Evolutionary conservation across 2,888 invertebrate species (phyloP).

Genomic region (Ligdia adustata): DNA sequence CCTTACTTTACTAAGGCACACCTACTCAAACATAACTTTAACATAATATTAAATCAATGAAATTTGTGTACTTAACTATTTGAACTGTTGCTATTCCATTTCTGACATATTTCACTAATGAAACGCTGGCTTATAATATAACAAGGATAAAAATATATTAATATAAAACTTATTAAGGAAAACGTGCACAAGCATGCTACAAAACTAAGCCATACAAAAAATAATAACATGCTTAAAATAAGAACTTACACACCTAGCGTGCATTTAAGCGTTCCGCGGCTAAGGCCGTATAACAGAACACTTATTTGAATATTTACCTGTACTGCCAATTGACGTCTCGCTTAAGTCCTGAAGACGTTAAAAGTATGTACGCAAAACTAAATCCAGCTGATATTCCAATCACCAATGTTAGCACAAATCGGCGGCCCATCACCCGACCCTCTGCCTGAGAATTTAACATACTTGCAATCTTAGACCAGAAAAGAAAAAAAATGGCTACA

Average conservation of each 20-base stretch:
- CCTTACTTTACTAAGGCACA: too few relatives aligned
- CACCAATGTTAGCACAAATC: slow-evolving; percentile 88
- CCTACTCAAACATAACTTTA: too few relatives aligned
- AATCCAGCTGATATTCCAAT: slow-evolving; percentile 90
- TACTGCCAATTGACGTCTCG: slow-evolving; percentile 72
- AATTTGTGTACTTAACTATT: too few relatives aligned
- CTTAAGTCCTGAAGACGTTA: slow-evolving; percentile 83
- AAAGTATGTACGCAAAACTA: slow-evolving; percentile 89
- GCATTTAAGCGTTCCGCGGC: too few relatives aligned
- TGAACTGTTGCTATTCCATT: too few relatives aligned
- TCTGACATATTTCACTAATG: too few relatives aligned
- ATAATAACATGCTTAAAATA: too few relatives aligned
- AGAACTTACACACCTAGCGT: slow-evolving; percentile 42
- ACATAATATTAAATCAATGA: too few relatives aligned
- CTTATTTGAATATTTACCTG: slow-evolving; percentile 82
- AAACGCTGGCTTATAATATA: too few relatives aligned
- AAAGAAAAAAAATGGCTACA: background rate
- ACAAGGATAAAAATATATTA: too few relatives aligned
- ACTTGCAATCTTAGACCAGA: slow-evolving; percentile 35
- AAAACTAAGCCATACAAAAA: slow-evolving; percentile 1
- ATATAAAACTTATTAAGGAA: too few relatives aligned
- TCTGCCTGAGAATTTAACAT: slow-evolving; percentile 68
- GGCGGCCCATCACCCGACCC: slow-evolving; percentile 85
- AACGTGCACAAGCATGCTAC: slow-evolving; percentile 12
- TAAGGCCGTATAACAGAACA: too few relatives aligned